A percentile compares a stretch with the other conserved stretches of the same genome.
phyloP scores from a whole-genome alignment of 2,797 vertebrate genomes.

The Morus bassanus region DNA sequence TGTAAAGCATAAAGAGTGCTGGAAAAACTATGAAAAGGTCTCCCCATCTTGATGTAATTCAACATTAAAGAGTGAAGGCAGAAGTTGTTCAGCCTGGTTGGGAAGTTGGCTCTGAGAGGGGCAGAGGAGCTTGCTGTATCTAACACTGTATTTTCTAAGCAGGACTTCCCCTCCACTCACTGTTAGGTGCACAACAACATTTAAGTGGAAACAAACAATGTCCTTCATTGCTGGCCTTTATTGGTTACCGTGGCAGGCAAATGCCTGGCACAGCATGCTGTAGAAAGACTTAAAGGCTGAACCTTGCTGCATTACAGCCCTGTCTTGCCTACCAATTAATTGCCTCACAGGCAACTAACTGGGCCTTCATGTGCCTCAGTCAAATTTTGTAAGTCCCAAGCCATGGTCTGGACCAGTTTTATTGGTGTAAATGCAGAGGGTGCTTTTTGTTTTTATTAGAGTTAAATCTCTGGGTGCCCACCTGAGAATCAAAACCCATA shows the following conservation, averaged over 20 bases:
- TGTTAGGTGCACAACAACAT: neutral
- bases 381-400: neutral
- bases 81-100: neutral
- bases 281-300: neutral
- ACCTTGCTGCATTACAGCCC: neutral
- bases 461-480: neutral
- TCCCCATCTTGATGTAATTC: neutral
- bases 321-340: neutral
- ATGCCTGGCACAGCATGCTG: neutral
- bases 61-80: neutral
- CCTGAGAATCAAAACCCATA: neutral
- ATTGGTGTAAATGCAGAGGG: neutral
- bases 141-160: neutral
- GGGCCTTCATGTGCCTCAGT: neutral
- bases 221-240: neutral
- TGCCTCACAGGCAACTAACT: neutral
- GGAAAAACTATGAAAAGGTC: neutral
- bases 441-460: neutral
- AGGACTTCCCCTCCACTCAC: neutral
- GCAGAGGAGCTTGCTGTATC: neutral
- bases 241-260: fast-evolving
- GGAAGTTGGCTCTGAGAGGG: neutral
- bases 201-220: neutral
- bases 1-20: neutral
- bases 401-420: neutral